These are phyloP conservation scores for Rhagoletis zephyria DNA, from an alignment of 1,140 invertebrate species.

Conservation along the genomic window DNA sequence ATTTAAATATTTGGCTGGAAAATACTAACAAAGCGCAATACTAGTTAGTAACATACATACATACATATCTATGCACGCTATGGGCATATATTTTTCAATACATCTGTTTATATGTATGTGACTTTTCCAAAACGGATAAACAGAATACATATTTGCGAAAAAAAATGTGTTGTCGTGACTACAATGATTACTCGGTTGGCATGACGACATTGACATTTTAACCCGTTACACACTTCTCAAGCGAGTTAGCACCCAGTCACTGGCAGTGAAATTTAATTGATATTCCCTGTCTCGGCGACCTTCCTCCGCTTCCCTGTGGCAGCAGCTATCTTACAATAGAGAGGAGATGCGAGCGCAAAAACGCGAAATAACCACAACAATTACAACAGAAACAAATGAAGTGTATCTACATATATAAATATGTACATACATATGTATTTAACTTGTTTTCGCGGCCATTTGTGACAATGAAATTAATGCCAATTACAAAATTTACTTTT, in stretches of 20 bases:
- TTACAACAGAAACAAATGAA: background rate
- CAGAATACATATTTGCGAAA: background rate
- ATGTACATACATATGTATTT: background rate
- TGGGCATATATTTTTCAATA: background rate
- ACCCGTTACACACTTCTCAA: background rate
- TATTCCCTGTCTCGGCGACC: background rate
- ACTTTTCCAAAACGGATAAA: background rate
- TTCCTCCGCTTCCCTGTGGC: background rate
- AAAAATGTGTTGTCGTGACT: slow-evolving; percentile 5
- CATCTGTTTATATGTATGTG: background rate
- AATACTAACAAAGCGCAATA: background rate
- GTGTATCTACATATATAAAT: background rate
- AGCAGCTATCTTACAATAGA: background rate
- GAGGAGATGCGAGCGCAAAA: background rate
- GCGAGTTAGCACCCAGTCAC: background rate
- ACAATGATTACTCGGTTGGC: background rate
- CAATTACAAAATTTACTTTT: slow-evolving; percentile 55
- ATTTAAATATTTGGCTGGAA: slow-evolving; percentile 11
- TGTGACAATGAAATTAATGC: slow-evolving; percentile 58
- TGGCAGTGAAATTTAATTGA: background rate
- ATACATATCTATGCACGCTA: background rate
- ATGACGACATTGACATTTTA: slow-evolving; percentile 23
- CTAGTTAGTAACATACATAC: background rate
- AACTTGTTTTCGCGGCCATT: background rate
- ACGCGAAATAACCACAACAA: background rate